A percentile compares a stretch with the other conserved stretches of the same genome.
Conservation (phyloP, 1,140 invertebrate genomes). For the Sminthurinus signatus region DNA sequence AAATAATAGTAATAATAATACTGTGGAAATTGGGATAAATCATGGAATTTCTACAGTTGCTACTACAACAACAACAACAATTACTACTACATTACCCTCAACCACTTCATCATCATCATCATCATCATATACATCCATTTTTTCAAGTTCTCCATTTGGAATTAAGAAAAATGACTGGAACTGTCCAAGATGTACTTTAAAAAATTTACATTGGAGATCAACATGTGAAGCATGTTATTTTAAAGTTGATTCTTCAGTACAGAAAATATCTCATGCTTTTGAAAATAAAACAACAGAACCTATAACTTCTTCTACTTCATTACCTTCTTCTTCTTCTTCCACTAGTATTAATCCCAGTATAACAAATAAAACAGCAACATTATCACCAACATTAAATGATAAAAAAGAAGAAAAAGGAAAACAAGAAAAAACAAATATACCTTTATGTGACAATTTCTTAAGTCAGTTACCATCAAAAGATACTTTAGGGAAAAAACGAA, state of each 20-base stretch:
- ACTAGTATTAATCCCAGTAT: not conserved
- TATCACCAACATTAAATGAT: not conserved
- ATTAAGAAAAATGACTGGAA: constrained; percentile 45
- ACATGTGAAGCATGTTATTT: constrained; percentile 53
- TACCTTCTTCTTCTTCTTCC: not conserved
- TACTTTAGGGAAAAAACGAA: constrained; percentile 26
- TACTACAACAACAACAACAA: constrained; percentile 2
- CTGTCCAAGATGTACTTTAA: constrained; percentile 52
- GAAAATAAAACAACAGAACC: not conserved
- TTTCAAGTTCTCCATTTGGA: constrained; percentile 3
- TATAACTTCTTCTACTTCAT: not conserved
- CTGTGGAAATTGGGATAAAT: too few relatives aligned
- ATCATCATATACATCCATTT: too few relatives aligned
- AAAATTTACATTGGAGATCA: constrained; percentile 53
- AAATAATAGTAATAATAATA: too few relatives aligned
- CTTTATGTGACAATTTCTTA: constrained; percentile 36
- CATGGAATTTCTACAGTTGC: too few relatives aligned
- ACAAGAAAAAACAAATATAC: constrained; percentile 14
- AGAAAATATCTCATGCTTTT: not conserved
- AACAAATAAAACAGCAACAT: not conserved
- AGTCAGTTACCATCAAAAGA: constrained; percentile 38
- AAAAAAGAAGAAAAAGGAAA: constrained; percentile 1
- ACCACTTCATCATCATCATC: constrained; percentile 9
- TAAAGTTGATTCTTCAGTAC: not conserved
- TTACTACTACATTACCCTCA: not conserved